Base-by-base conservation (phyloP, 2,888 invertebrate genomes). In the Scaptomyza polygonia region DNA sequence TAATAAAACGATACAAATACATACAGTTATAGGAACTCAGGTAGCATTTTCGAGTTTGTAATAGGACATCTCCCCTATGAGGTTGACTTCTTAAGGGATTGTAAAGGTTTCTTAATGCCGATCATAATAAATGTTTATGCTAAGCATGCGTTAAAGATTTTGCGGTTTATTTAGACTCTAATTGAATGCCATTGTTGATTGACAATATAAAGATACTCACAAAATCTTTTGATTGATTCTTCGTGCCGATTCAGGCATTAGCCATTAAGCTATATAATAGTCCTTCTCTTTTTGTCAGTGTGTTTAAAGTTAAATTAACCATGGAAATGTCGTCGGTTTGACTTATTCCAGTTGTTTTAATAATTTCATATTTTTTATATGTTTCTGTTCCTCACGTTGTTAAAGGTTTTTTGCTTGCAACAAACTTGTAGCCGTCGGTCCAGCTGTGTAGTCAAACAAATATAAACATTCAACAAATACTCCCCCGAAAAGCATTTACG, bases 161-260 rank as follows among this genome's bases (percentile, higher is more conserved):
- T 74, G 55, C 32, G 12, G 42, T 85, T 88, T 77, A 83, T 88
- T 44, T 69, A 64, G 59, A 77, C 77, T 86, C 84, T 88, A 89
- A 89, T 88, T 89, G 74, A 34, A 16, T 36, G 32, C 25, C 58
- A 78, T 89, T 88, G 86, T 89, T 57, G 11, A 6, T 7, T 25
- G n/a, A 16, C 8, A 5, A 2, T 8, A 34, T 6, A 8, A 25
- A 45, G 55, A 59, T 18, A 56, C n/a, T 65, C 44, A 21, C 47
- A 64, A 48, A n/a, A 16, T 8, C 7, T 6, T 45, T n/a, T 3
- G 25, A 25, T 12, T 27, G 18, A 30, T 11, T n/a, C 14, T 12
- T 6, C 44, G 21, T 21, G 3, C 21, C 3, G 16, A 0, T 7
- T 44, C 8, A 25, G n/a, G 11, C 1, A 8, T 8, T 32, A 1